Percentiles rank a stretch among this genome's conserved stretches.
These are phyloP conservation scores for Galeruca laticollis DNA, from an alignment of 2,888 invertebrate genomes.

Conservation along the genomic window DNA sequence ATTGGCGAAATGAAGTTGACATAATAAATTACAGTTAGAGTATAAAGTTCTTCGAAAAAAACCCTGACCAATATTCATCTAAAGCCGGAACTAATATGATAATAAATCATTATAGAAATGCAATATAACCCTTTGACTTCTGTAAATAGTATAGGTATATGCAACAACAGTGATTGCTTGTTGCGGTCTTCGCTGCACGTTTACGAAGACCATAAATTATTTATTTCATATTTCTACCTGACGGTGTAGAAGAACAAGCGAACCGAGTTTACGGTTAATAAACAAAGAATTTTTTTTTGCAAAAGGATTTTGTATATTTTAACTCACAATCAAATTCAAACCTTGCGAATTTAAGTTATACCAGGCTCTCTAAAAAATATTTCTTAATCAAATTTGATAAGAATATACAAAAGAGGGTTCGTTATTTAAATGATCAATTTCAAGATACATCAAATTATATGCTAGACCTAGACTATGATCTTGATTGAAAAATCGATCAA, in stretches of 20 bases:
- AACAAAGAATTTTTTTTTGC: not conserved
- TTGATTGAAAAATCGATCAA: too few species aligned
- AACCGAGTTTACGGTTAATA: constrained; percentile 12
- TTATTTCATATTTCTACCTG: constrained; percentile 32
- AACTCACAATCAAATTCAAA: not conserved
- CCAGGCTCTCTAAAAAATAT: too few species aligned
- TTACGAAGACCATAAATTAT: constrained; percentile 54
- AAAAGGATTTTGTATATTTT: not conserved
- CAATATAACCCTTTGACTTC: constrained; percentile 58
- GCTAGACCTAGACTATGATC: too few species aligned
- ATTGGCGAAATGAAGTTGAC: constrained; percentile 40
- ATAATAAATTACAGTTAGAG: constrained; percentile 46
- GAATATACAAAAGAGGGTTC: too few species aligned
- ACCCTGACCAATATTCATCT: constrained; percentile 53
- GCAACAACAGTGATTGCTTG: constrained; percentile 52
- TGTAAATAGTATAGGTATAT: constrained; percentile 43
- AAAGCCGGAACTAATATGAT: constrained; percentile 56
- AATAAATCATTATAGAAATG: constrained; percentile 56
- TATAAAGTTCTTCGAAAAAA: constrained; percentile 38
- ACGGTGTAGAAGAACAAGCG: constrained; percentile 23
- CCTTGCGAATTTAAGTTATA: not conserved
- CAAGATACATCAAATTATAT: too few species aligned
- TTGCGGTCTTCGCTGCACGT: constrained; percentile 46
- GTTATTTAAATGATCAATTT: too few species aligned
- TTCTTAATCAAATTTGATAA: too few species aligned